phyloP scores from a whole-genome alignment of 2,113 vertebrate species.

The Dasyurus viverrinus region DNA sequence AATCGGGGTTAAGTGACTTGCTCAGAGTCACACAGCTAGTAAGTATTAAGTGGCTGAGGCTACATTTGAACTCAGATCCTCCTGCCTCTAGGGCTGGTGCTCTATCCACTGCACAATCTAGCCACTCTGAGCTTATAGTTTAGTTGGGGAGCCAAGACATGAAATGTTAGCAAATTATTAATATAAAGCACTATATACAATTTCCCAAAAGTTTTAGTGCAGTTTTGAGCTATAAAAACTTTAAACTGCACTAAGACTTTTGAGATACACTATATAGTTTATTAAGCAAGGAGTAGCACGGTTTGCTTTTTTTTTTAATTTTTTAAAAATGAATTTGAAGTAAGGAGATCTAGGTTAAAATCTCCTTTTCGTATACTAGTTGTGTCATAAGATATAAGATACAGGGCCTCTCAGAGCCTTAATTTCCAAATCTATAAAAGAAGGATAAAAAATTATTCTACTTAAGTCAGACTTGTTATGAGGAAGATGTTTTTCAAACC shows the following conservation, averaged over 20 bases:
- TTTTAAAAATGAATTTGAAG: no score
- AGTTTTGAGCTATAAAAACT: background rate
- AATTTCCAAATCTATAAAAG: background rate
- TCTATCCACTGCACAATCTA: no score
- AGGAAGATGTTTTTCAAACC: background rate
- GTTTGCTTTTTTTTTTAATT: no score
- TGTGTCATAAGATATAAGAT: background rate
- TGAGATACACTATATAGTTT: no score
- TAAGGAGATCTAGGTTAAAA: no score
- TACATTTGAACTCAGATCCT: no score
- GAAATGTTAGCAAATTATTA: background rate
- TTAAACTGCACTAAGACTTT: background rate
- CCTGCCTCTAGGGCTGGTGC: no score
- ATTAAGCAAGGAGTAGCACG: no score
- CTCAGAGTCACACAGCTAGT: no score
- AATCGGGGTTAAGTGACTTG: no score
- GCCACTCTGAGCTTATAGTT: background rate
- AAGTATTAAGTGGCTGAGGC: no score
- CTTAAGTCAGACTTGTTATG: background rate
- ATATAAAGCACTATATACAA: background rate
- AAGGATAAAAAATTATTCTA: background rate
- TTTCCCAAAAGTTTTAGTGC: background rate
- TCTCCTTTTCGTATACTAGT: no score
- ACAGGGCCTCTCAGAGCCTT: background rate
- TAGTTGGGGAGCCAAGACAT: background rate